Evolutionary conservation across 1,140 invertebrate genomes (phyloP).

Genomic region (Drosophila asahinai): DNA sequence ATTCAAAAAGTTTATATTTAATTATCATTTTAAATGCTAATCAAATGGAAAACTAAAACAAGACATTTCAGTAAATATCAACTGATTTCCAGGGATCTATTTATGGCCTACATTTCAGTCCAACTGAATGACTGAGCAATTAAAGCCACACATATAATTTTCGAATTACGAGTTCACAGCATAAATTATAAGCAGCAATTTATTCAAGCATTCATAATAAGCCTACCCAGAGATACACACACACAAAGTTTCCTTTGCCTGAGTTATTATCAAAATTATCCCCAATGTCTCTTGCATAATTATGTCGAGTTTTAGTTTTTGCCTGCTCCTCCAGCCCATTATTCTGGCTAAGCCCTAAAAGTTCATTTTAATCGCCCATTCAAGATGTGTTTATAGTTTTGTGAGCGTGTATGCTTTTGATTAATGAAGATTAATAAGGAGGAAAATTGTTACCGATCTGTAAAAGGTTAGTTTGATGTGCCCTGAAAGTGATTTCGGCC

Average conservation of each 20-base stretch:
- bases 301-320: conserved; percentile 42
- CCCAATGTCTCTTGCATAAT: conserved; percentile 60
- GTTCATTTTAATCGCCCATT: conserved; percentile 62
- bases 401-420: conserved; percentile 46
- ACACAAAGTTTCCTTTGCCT: conserved; percentile 43
- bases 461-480: conserved; percentile 51
- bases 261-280: conserved; percentile 62
- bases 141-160: conserved; percentile 51
- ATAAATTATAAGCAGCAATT: conserved; percentile 64
- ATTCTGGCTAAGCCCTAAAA: conserved; percentile 37
- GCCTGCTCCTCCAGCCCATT: conserved; percentile 3
- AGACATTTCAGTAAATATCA: conserved; percentile 25
- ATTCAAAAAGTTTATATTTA: conserved; percentile 15
- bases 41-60: conserved; percentile 26
- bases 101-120: conserved; percentile 34
- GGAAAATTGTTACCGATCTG: conserved; percentile 64
- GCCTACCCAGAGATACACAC: conserved; percentile 7
- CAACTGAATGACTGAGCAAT: conserved; percentile 61
- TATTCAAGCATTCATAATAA: conserved; percentile 74
- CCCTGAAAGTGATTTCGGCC: conserved; percentile 30
- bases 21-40: conserved; percentile 45
- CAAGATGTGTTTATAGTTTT: conserved; percentile 58
- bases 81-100: conserved; percentile 18
- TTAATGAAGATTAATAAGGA: conserved; percentile 76
- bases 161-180: conserved; percentile 56